A percentile compares a stretch with the other conserved stretches of the same genome.
These are phyloP conservation scores for Platycnemis pennipes DNA, from an alignment of 2,888 invertebrate species.

Conservation along the genomic window DNA sequence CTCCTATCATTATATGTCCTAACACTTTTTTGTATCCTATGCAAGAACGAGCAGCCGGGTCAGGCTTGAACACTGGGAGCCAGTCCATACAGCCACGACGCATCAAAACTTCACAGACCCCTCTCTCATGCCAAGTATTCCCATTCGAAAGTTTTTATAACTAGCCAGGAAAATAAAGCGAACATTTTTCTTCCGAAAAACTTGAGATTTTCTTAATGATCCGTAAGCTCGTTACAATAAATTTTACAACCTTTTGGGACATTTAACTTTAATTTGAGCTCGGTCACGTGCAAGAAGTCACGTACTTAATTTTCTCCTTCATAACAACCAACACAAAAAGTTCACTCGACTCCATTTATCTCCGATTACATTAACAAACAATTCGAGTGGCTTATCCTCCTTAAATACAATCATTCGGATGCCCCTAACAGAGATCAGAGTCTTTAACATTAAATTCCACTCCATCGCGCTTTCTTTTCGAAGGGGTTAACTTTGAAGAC, in stretches of 20 bases:
- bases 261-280: background rate
- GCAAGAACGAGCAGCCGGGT: background rate
- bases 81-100: background rate
- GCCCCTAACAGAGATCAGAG: background rate
- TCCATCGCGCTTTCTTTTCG: background rate
- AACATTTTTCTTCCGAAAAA: background rate
- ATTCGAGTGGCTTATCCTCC: background rate
- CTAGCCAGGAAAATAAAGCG: background rate
- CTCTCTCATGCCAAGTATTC: background rate
- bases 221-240: background rate
- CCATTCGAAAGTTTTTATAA: slow-evolving; percentile 5
- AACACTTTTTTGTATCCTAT: background rate
- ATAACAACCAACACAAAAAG: background rate
- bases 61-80: background rate
- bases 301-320: background rate
- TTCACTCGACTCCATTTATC: background rate
- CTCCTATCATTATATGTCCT: background rate
- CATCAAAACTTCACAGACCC: background rate
- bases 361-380: background rate
- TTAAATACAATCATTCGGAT: background rate
- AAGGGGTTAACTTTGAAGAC: background rate
- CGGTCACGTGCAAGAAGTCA: background rate
- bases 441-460: no score
- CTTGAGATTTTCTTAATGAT: background rate
- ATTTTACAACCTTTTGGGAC: background rate